Percentiles rank a stretch among this genome's conserved stretches.
phyloP scores from a whole-genome alignment of 2,113 vertebrate genomes.

The Alexandromys fortis region DNA sequence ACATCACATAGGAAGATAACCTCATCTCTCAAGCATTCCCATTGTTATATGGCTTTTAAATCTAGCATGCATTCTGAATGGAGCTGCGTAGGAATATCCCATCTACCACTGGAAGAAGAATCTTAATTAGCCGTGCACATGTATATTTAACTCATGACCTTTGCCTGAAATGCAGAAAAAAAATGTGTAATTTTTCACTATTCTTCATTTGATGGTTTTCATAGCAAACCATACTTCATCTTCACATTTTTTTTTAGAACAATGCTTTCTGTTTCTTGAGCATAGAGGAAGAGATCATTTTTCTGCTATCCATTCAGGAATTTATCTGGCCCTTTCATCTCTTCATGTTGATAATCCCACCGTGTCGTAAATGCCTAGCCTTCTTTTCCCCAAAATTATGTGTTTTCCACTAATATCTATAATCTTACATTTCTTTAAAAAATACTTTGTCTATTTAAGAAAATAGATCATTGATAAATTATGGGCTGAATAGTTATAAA shows the following conservation, averaged over 20 bases:
- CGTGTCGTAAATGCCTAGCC: background rate
- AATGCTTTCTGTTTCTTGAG: background rate
- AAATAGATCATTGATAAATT: background rate
- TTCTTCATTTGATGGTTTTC: background rate
- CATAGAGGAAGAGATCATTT: background rate
- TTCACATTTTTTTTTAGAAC: background rate
- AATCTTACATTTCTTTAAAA: background rate
- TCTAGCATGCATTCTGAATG: background rate
- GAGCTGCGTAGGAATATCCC: background rate
- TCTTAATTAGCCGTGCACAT: background rate
- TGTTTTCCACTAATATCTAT: background rate
- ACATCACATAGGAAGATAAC: background rate
- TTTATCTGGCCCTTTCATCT: background rate
- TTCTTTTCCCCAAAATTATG: background rate
- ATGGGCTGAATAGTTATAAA: background rate
- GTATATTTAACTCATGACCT: background rate
- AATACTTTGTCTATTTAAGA: background rate
- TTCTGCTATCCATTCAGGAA: background rate
- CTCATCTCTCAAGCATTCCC: background rate
- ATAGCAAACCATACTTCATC: background rate
- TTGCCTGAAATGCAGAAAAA: background rate
- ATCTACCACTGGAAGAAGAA: background rate
- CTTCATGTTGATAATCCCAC: background rate
- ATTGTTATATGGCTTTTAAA: slow-evolving; percentile 8
- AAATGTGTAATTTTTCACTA: background rate